These are phyloP conservation scores for Atherix ibis DNA, from an alignment of 2,888 invertebrate species.

Conservation along the genomic window DNA sequence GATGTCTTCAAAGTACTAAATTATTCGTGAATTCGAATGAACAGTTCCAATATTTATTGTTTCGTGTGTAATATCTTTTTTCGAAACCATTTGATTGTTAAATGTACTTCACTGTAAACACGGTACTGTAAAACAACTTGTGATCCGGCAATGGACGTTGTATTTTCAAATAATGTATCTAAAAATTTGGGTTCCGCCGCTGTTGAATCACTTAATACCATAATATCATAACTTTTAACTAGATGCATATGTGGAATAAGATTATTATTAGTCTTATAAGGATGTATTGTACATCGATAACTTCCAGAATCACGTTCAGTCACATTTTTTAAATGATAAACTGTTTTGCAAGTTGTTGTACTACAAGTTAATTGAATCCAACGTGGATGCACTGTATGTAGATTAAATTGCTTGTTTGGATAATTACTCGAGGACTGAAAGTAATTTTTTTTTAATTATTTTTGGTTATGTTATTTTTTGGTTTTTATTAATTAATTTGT, in stretches of 20 bases:
- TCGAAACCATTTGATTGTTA: conserved; percentile 27
- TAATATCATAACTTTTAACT: conserved; percentile 27
- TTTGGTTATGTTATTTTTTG: too few relatives aligned
- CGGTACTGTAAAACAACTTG: conserved; percentile 27
- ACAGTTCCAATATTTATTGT: too few relatives aligned
- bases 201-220: conserved; percentile 24
- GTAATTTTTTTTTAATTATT: too few relatives aligned
- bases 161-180: conserved; percentile 22
- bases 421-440: too few relatives aligned
- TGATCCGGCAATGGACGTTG: conserved; percentile 16
- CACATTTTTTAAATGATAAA: too few relatives aligned
- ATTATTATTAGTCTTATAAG: conserved; percentile 17
- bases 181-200: conserved; percentile 25
- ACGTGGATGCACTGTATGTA: conserved; percentile 15
- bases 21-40: too few relatives aligned
- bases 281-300: conserved; percentile 27
- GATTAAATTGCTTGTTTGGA: too few relatives aligned
- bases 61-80: conserved; percentile 14
- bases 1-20: conserved; percentile 20
- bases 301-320: conserved; percentile 29
- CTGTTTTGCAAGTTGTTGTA: too few relatives aligned
- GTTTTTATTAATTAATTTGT: too few relatives aligned
- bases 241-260: conserved; percentile 24
- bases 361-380: conserved; percentile 27
- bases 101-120: conserved; percentile 25